Evolutionary conservation across 2,113 vertebrate species (phyloP).

Genomic region (Aegotheles bennettii): DNA sequence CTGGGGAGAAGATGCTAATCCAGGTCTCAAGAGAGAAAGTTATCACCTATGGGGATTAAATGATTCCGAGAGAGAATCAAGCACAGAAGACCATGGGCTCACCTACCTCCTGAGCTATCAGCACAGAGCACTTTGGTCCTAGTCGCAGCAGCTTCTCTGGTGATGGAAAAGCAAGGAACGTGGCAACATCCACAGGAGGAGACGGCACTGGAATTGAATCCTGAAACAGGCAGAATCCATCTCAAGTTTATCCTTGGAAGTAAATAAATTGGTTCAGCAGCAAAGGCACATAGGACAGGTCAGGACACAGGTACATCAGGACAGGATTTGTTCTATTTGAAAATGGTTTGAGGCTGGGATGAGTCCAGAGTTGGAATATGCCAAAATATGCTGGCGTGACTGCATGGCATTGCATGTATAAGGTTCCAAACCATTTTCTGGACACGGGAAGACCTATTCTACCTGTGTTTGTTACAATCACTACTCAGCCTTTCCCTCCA

Average conservation of each 20-base stretch:
- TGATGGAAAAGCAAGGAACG: slow-evolving; percentile 91
- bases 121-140: slow-evolving; percentile 80
- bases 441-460: neutral
- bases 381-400: accelerated
- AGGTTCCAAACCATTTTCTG: neutral
- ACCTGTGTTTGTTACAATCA: accelerated
- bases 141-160: slow-evolving; percentile 91
- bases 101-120: slow-evolving; percentile 88
- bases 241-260: neutral
- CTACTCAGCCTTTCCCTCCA: neutral
- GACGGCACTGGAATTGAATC: slow-evolving; percentile 74
- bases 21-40: neutral
- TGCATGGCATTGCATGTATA: neutral
- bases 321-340: neutral
- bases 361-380: neutral
- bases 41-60: neutral
- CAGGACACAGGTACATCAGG: neutral
- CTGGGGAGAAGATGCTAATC: neutral
- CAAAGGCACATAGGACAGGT: neutral
- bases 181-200: slow-evolving; percentile 81
- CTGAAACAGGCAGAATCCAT: slow-evolving; percentile 47
- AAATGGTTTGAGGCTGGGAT: neutral
- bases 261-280: neutral
- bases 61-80: neutral
- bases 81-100: neutral